A percentile compares a stretch with the other conserved stretches of the same genome.
Conservation (phyloP, 2,888 invertebrate species). For the Drosophila tripunctata region DNA sequence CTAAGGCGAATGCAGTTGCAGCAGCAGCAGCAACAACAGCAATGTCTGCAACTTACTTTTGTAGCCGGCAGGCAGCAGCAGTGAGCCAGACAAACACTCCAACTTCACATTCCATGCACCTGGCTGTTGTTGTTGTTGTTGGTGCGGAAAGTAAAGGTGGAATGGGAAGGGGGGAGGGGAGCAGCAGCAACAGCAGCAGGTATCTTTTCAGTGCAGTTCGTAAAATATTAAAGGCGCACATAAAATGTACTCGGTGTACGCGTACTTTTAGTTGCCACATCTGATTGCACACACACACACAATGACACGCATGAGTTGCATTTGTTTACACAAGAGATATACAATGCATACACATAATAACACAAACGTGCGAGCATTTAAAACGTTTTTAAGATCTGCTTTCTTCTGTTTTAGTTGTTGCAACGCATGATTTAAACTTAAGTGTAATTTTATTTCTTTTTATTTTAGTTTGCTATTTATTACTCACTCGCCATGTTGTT, state of each 20-base stretch:
- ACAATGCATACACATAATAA: too few species aligned
- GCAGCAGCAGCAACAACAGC: slow-evolving; percentile 8
- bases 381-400: slow-evolving; percentile 26
- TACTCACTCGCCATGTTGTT: slow-evolving; percentile 81
- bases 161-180: neutral
- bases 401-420: slow-evolving; percentile 11
- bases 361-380: slow-evolving; percentile 36
- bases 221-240: slow-evolving; percentile 49
- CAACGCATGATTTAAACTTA: slow-evolving; percentile 22
- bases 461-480: slow-evolving; percentile 37
- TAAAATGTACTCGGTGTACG: slow-evolving; percentile 50
- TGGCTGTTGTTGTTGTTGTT: slow-evolving; percentile 13
- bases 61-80: slow-evolving; percentile 42
- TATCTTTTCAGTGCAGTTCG: slow-evolving; percentile 60
- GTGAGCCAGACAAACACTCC: slow-evolving; percentile 38
- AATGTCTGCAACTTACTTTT: slow-evolving; percentile 17
- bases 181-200: too few species aligned
- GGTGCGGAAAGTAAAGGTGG: too few species aligned
- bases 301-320: slow-evolving; percentile 69
- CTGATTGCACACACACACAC: slow-evolving; percentile 41
- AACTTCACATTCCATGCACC: too few species aligned
- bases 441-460: slow-evolving; percentile 32
- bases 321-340: slow-evolving; percentile 65
- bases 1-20: slow-evolving; percentile 28
- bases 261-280: slow-evolving; percentile 29